Base-by-base conservation (phyloP, 2,888 invertebrate species). In the Polydrusus pterygomalis region DNA sequence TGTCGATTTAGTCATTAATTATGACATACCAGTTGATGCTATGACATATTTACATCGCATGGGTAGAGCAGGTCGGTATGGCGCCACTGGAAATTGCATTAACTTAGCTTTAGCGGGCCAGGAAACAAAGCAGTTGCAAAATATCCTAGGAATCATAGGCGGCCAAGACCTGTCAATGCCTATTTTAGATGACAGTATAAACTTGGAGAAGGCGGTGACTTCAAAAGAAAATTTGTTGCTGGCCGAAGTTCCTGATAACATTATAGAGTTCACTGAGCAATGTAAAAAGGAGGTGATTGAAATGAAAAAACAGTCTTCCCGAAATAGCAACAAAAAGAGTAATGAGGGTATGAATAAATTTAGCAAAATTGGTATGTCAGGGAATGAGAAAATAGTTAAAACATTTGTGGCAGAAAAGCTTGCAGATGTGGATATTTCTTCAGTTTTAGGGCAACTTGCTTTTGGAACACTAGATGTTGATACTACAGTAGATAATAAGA, bases 11-110 rank as follows among this genome's bases (percentile, higher is more conserved):
- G 95, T 99, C 0, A 91, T 99, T 9, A 98, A 99, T 87, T 91
- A 97, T 84, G 98, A 98, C 85, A 89, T 95, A 38, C 97, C 99
- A 0, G 84, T 84, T 78, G 93, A 95, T 83, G 90, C 92, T 80
- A 93, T 94, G 79, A 96, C 95, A 17, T 97, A 97, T 89, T 90
- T 97, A 78, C 99, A 99, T 89, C 90, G 99, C 84, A 97, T 98
- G 85, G 99, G 99, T 0, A 91, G 99, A 82, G 97, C 98, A 54
- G 99, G 99, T 0, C 90, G 99, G 77, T 99, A 94, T 89, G 99
- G 98, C 0, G 93, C 95, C 0, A 91, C 92, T 86, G 97, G 97
- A 67, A 90, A 92, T 72, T 93, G 95, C 30, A 91, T 97, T 13
- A 93, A 93, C 64, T 91, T 97, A 73, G 88, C 94, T 9, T 90